These are phyloP conservation scores for Eubasilissa regina DNA, from an alignment of 1,140 invertebrate species.

Conservation along the genomic window DNA sequence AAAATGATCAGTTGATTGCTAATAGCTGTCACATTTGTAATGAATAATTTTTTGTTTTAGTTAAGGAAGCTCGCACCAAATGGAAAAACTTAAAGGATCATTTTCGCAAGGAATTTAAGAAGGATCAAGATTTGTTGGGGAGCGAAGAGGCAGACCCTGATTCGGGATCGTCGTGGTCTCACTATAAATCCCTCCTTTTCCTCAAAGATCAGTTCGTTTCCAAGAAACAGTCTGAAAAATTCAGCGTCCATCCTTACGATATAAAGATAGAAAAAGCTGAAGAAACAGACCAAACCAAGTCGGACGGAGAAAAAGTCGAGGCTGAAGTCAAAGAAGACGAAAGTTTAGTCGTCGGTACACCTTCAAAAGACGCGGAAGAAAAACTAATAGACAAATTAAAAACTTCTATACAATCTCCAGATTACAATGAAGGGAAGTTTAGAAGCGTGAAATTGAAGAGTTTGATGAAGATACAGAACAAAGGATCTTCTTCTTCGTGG, in stretches of 20 bases:
- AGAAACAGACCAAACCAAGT: neutral
- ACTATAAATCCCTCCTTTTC: conserved; percentile 41
- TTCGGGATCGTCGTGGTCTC: conserved; percentile 12
- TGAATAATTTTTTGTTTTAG: conserved; percentile 31
- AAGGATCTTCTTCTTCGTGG: neutral
- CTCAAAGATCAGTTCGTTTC: conserved; percentile 37
- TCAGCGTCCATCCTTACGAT: neutral
- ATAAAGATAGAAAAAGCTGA: conserved; percentile 3
- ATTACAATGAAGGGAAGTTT: conserved; percentile 2
- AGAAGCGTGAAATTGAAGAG: conserved; percentile 35
- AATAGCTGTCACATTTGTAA: too few relatives aligned
- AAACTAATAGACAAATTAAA: neutral
- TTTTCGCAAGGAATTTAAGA: conserved; percentile 41
- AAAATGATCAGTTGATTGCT: too few relatives aligned
- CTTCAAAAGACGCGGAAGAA: neutral
- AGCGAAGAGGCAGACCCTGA: conserved; percentile 8
- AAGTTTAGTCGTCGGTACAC: neutral
- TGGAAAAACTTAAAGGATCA: conserved; percentile 49
- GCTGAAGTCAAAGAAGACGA: neutral
- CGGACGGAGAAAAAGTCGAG: neutral
- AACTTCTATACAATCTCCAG: neutral
- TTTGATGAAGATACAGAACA: conserved; percentile 42
- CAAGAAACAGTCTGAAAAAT: conserved; percentile 13
- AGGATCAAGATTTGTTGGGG: conserved; percentile 20
- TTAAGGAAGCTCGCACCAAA: conserved; percentile 45